These are phyloP conservation scores for Acanthosepion esculentum DNA, from an alignment of 2,888 invertebrate species.

Conservation along the genomic window DNA sequence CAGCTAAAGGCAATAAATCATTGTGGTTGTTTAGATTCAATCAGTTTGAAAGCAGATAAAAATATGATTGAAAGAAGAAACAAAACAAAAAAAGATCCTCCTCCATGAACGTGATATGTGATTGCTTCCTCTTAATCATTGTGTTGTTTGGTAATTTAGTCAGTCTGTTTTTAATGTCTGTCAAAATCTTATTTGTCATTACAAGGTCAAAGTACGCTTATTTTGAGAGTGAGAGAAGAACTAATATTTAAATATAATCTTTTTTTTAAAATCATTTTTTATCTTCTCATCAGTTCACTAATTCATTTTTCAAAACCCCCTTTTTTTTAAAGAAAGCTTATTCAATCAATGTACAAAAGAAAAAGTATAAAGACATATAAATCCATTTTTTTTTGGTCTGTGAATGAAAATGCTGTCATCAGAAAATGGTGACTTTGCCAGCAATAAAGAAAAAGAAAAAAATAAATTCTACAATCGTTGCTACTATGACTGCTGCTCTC, in stretches of 20 bases:
- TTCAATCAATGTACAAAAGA: background rate
- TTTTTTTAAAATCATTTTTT: background rate
- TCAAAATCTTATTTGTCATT: background rate
- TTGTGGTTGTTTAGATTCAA: no score
- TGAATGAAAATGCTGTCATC: background rate
- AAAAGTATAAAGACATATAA: background rate
- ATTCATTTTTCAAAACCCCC: background rate
- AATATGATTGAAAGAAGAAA: background rate
- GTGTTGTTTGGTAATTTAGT: no score
- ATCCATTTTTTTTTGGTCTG: background rate
- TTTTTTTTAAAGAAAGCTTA: background rate
- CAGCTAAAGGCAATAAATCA: no score
- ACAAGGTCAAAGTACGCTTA: background rate
- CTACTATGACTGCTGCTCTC: background rate
- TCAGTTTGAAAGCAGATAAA: no score
- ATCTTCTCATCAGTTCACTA: background rate
- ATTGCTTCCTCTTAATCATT: background rate
- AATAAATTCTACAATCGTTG: background rate
- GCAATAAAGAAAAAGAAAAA: background rate
- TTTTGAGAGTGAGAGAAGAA: background rate
- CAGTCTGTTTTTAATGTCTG: background rate
- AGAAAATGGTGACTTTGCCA: background rate
- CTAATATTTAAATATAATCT: background rate
- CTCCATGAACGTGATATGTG: background rate
- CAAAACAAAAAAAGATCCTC: background rate